These are phyloP conservation scores for Hyalella azteca DNA, from an alignment of 2,888 invertebrate genomes.

Conservation along the genomic window DNA sequence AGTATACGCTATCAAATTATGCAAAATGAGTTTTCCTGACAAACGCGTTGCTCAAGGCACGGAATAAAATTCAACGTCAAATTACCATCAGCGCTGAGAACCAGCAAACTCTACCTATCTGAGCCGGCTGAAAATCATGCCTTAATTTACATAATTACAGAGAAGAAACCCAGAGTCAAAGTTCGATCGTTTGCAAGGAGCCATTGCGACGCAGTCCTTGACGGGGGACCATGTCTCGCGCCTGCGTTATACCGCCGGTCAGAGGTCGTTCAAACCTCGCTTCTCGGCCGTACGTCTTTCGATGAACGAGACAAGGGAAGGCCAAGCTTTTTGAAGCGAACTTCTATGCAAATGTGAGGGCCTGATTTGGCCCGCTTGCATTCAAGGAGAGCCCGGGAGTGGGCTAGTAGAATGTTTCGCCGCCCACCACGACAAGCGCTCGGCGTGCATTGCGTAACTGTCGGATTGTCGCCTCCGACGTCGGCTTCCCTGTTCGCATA, in stretches of 20 bases:
- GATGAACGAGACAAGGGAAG: slow-evolving; percentile 20
- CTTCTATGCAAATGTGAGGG: slow-evolving; percentile 24
- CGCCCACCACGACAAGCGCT: too few species aligned
- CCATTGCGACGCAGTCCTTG: background rate
- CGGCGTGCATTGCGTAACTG: slow-evolving; percentile 1
- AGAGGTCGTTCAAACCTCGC: slow-evolving; percentile 24
- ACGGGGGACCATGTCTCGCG: background rate
- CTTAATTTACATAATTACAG: background rate
- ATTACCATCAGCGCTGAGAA: background rate
- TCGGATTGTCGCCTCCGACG: background rate
- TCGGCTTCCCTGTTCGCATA: background rate
- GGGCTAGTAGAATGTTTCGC: background rate
- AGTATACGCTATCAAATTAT: too few species aligned
- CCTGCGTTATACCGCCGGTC: slow-evolving; percentile 11
- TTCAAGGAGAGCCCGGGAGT: background rate
- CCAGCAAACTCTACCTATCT: background rate
- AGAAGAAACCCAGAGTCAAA: background rate
- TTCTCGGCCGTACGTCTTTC: background rate
- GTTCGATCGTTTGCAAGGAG: background rate
- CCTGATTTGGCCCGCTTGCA: slow-evolving; percentile 3
- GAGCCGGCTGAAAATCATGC: background rate
- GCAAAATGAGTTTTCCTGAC: too few species aligned
- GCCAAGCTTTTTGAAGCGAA: slow-evolving; percentile 15
- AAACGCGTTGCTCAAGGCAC: too few species aligned
- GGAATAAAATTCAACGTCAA: too few species aligned